phyloP scores from a whole-genome alignment of 2,797 vertebrate species.

The Hydrocynus forskahlii region DNA sequence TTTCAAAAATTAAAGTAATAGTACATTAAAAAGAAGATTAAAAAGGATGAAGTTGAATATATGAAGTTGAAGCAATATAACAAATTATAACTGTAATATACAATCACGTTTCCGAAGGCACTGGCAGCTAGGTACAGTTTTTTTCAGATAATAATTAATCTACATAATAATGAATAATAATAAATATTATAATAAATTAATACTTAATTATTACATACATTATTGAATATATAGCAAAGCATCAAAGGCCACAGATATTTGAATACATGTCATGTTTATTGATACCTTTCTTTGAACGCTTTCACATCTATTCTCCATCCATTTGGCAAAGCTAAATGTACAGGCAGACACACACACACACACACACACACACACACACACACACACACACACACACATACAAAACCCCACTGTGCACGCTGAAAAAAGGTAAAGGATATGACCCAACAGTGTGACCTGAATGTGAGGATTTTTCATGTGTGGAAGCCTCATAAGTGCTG shows the following conservation, averaged over 20 bases:
- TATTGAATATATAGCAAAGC: background rate
- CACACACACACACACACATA: conserved; percentile 4
- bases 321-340: background rate
- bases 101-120: too few species aligned
- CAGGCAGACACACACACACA: background rate
- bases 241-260: background rate
- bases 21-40: too few species aligned
- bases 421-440: background rate
- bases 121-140: too few species aligned
- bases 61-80: too few species aligned
- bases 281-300: background rate
- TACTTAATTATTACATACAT: too few species aligned
- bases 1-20: too few species aligned
- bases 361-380: background rate
- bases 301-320: background rate
- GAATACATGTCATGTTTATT: background rate
- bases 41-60: too few species aligned
- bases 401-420: background rate
- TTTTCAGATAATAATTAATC: too few species aligned
- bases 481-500: conserved; percentile 38
- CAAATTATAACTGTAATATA: too few species aligned
- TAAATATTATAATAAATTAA: too few species aligned
- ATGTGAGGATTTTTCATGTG: conserved; percentile 35
- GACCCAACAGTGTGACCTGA: conserved; percentile 34
- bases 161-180: too few species aligned